These are phyloP conservation scores for Poeciliopsis occidentalis DNA, from an alignment of 2,113 vertebrate species.

Conservation along the genomic window DNA sequence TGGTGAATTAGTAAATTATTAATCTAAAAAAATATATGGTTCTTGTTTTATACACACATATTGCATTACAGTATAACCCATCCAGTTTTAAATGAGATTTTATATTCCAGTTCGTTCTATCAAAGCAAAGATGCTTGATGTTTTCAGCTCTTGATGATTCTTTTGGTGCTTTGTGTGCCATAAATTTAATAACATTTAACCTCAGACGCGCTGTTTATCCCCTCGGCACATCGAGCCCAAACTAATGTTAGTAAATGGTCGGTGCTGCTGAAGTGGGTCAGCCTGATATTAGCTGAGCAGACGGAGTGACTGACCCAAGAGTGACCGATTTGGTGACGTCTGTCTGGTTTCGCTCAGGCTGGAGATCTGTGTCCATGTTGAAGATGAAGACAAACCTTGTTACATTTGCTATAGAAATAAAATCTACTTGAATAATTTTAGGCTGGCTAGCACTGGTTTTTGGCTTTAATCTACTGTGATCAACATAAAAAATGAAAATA, in stretches of 20 bases:
- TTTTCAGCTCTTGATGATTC: slow-evolving; percentile 21
- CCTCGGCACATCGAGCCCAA: slow-evolving; percentile 3
- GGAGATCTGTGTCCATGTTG: slow-evolving; percentile 2
- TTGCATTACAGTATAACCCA: not conserved
- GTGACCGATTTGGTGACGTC: slow-evolving; percentile 36
- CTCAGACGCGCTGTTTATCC: slow-evolving; percentile 20
- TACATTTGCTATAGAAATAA: too few species aligned
- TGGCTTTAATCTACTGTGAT: not conserved
- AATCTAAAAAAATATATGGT: not conserved
- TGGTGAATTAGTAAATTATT: not conserved
- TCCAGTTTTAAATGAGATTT: not conserved
- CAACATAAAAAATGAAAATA: not conserved
- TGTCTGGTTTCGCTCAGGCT: slow-evolving; percentile 5
- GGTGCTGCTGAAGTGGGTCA: slow-evolving; percentile 32
- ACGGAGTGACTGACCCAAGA: slow-evolving; percentile 28
- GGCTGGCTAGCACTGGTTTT: not conserved
- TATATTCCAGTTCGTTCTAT: slow-evolving; percentile 2
- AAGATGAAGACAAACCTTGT: not conserved
- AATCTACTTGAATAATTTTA: not conserved
- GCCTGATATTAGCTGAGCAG: slow-evolving; percentile 36
- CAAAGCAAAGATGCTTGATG: slow-evolving; percentile 14
- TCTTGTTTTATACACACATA: not conserved
- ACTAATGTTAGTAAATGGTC: slow-evolving; percentile 27
- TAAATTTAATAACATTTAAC: slow-evolving; percentile 47
- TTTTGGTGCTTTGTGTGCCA: slow-evolving; percentile 14